Evolutionary conservation across 2,888 invertebrate genomes (phyloP).

Genomic region (Dynastes maya): DNA sequence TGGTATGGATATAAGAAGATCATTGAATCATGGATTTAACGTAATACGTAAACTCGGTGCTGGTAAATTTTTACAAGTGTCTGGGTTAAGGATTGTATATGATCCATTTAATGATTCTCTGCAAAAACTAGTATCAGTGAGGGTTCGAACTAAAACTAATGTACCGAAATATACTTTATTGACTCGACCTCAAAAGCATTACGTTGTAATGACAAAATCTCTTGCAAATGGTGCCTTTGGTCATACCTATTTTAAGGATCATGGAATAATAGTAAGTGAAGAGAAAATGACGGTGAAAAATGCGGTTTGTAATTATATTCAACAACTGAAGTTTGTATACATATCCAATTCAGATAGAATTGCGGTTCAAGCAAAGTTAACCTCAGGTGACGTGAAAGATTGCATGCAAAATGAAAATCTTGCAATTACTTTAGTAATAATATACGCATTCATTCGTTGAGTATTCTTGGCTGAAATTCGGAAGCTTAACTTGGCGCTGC

Average conservation of each 20-base stretch:
- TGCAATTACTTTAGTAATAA: neutral
- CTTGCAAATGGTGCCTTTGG: constrained; percentile 1
- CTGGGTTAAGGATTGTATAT: constrained; percentile 81
- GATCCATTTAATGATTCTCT: constrained; percentile 77
- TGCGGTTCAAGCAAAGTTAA: neutral
- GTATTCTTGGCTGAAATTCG: neutral
- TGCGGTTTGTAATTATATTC: constrained; percentile 15
- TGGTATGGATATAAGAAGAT: constrained; percentile 76
- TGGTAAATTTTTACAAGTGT: constrained; percentile 88
- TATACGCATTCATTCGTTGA: neutral
- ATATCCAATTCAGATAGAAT: constrained; percentile 20
- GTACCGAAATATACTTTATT: constrained; percentile 69
- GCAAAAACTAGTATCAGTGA: constrained; percentile 77
- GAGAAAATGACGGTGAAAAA: constrained; percentile 12
- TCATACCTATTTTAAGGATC: neutral
- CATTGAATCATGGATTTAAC: constrained; percentile 65
- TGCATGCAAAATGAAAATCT: neutral
- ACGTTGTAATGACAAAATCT: neutral
- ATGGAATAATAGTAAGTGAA: neutral
- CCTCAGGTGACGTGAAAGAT: neutral
- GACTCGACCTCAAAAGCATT: neutral
- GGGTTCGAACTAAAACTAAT: constrained; percentile 80
- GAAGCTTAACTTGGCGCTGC: neutral
- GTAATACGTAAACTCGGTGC: constrained; percentile 66
- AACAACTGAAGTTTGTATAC: neutral